Evolutionary conservation across 2,113 vertebrate species (phyloP).

Genomic region (Cariama cristata): DNA sequence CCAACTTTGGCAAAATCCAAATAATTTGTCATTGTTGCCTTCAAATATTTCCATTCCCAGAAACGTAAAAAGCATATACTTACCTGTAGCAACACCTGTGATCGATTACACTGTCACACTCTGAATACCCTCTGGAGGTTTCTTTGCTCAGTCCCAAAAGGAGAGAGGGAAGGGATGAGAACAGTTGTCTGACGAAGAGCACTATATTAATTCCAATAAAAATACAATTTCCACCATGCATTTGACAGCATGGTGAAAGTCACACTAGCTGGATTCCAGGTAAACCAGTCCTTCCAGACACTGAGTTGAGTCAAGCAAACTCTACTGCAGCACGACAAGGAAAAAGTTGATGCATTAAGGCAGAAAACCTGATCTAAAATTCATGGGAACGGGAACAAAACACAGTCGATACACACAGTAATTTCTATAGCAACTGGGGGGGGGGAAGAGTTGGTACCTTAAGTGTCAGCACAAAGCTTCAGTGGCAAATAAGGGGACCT

Average conservation of each 20-base stretch:
- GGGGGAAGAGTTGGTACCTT: not conserved
- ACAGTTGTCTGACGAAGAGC: not conserved
- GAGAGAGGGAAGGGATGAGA: constrained; percentile 10
- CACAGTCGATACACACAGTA: constrained; percentile 8
- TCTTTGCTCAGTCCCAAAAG: constrained; percentile 1
- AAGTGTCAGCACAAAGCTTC: constrained; percentile 16
- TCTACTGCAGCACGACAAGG: constrained; percentile 23
- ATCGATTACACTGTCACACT: constrained; percentile 15
- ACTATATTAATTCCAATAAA: constrained; percentile 27
- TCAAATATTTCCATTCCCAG: not conserved
- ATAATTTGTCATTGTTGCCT: not conserved
- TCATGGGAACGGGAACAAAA: not conserved
- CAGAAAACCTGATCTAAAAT: constrained; percentile 15
- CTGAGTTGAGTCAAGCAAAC: constrained; percentile 44
- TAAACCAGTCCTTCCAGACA: constrained; percentile 23
- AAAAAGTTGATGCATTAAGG: constrained; percentile 59
- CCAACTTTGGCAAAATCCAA: constrained; percentile 2
- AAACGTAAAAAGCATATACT: constrained; percentile 24
- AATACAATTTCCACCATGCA: not conserved
- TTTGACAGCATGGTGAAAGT: constrained; percentile 10
- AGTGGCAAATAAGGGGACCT: constrained; percentile 13
- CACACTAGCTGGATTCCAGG: not conserved
- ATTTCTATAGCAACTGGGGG: constrained; percentile 41
- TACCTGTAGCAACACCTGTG: constrained; percentile 57
- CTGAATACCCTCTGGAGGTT: constrained; percentile 43